Base-by-base conservation (phyloP, 2,113 vertebrate species). In the Hippopotamus amphibius region DNA sequence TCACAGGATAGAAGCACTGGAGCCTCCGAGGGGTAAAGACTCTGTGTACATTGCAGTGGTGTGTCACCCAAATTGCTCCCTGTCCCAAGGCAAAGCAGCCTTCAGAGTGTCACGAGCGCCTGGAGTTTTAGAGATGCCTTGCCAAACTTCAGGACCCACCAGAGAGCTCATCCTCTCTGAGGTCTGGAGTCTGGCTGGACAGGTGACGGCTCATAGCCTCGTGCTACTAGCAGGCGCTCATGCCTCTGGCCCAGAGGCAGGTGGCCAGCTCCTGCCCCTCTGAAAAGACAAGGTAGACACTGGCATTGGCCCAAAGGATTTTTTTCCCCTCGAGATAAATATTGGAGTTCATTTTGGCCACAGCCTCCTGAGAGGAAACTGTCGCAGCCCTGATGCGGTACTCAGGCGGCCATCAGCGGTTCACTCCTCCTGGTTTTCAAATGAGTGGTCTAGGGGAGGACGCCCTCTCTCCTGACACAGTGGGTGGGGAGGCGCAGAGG, bases 21-120 rank as follows among this genome's bases (percentile, higher is more conserved):
- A 59, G 46, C 55, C 68, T 69, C 84, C 61, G 5, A 43, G n/a
- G 74, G 74, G 33, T 37, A 76, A 48, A 96, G 80, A 55, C 55
- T 68, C 65, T 24, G 16, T 61, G 72, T 24, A 46, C 66, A 65
- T 12, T 53, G 46, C 76, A 96, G 96, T 48, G 86, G 89, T 74
- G 24, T 79, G n/a, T 91, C 91, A 94, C 83, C 85, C 80, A 11
- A 2, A 63, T 26, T 4, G 6, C 30, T 15, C 57, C 66, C 46
- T 17, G 28, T 86, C 68, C 77, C 57, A 48, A 65, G 61, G 89
- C 93, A 77, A 88, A 71, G 48, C 21, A 55, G 61, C 90, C 53
- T 48, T 8, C 24, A 37, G 22, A 46, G 55, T 17, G 13, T 57
- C 90, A 66, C 4, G 50, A 46, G 69, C 80, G 28, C 63, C 30